Evolutionary conservation across 2,888 invertebrate species (phyloP).

Genomic region (Nipponacmea schrenckii): DNA sequence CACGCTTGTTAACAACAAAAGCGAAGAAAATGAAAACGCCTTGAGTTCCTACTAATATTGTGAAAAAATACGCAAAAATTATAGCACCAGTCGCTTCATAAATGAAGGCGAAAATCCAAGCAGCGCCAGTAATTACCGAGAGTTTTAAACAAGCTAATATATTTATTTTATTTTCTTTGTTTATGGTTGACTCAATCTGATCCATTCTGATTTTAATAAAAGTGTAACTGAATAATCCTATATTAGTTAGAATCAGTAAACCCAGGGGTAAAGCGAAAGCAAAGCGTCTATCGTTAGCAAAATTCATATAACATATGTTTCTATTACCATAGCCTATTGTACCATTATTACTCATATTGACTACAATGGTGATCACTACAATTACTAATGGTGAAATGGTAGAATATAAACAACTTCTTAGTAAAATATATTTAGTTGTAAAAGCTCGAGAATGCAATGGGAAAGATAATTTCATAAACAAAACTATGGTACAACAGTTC

Average conservation of each 20-base stretch:
- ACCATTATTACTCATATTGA: background rate
- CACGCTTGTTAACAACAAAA: background rate
- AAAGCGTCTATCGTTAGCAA: background rate
- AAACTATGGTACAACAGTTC: background rate
- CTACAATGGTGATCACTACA: background rate
- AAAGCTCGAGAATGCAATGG: background rate
- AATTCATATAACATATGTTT: background rate
- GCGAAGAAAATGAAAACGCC: background rate
- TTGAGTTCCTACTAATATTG: background rate
- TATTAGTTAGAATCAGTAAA: background rate
- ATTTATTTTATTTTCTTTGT: conserved; percentile 3
- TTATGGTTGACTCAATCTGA: background rate
- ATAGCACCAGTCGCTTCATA: background rate
- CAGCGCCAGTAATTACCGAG: background rate
- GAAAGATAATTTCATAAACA: conserved; percentile 1
- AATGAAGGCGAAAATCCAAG: background rate
- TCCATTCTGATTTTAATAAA: background rate
- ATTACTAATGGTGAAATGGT: background rate
- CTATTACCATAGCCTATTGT: background rate
- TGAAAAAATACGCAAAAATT: background rate
- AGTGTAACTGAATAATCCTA: background rate
- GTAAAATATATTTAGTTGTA: background rate
- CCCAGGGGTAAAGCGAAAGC: background rate
- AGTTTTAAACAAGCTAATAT: conserved; percentile 3
- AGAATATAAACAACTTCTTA: background rate